These are phyloP conservation scores for Folsomia manolachei DNA, from an alignment of 2,888 invertebrate species.

Conservation along the genomic window DNA sequence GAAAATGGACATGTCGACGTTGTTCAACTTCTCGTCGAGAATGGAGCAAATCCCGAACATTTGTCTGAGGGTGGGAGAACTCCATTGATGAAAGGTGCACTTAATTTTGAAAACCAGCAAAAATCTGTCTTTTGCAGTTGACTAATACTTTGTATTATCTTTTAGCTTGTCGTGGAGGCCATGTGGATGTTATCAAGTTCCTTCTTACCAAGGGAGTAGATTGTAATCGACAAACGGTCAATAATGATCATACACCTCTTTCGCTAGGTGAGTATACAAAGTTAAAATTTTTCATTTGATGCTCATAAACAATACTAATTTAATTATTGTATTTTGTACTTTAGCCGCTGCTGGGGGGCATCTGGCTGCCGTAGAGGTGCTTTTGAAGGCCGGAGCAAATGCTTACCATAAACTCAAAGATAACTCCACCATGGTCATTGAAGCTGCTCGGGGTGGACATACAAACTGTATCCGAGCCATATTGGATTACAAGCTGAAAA, in stretches of 20 bases:
- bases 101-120: too few relatives aligned
- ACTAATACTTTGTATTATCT: too few relatives aligned
- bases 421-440: slow-evolving; percentile 96
- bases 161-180: slow-evolving; percentile 95
- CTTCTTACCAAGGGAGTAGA: slow-evolving; percentile 83
- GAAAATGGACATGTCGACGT: slow-evolving; percentile 99
- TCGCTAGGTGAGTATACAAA: too few relatives aligned
- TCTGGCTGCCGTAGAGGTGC: slow-evolving; percentile 84
- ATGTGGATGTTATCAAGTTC: slow-evolving; percentile 93
- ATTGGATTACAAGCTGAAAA: slow-evolving; percentile 72
- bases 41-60: slow-evolving; percentile 89
- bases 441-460: slow-evolving; percentile 97
- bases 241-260: slow-evolving; percentile 95
- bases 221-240: slow-evolving; percentile 83
- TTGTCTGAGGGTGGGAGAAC: slow-evolving; percentile 96
- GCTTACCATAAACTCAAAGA: slow-evolving; percentile 96
- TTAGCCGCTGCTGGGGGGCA: slow-evolving; percentile 96
- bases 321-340: too few relatives aligned
- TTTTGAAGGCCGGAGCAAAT: slow-evolving; percentile 88
- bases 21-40: slow-evolving; percentile 83
- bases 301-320: too few relatives aligned
- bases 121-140: too few relatives aligned
- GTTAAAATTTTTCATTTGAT: too few relatives aligned
- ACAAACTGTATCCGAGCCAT: slow-evolving; percentile 82
- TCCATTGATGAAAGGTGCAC: slow-evolving; percentile 68